phyloP scores from a whole-genome alignment of 2,888 invertebrate species.

The Diadegma fenestrale region DNA sequence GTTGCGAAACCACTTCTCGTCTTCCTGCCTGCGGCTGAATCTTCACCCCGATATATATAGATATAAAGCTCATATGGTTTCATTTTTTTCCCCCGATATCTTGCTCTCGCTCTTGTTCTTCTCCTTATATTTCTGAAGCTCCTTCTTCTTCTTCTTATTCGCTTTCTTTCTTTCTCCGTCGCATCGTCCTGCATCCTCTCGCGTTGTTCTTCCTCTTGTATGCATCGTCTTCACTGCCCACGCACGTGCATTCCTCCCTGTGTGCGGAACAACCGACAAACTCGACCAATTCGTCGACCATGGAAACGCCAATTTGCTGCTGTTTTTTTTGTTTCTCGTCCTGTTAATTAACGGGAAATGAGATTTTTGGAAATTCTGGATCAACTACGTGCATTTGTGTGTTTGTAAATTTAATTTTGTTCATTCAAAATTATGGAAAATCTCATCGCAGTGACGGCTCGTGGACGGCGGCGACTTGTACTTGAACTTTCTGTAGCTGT shows the following conservation, averaged over 20 bases:
- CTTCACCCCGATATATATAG: constrained; percentile 58
- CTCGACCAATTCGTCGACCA: constrained; percentile 12
- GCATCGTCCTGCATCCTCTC: constrained; percentile 49
- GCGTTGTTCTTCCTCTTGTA: constrained; percentile 49
- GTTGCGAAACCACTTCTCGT: constrained; percentile 79
- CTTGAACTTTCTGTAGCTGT: constrained; percentile 32
- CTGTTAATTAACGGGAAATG: background rate
- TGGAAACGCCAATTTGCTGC: constrained; percentile 2
- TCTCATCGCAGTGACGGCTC: background rate
- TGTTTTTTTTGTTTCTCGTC: background rate
- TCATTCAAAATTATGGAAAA: background rate
- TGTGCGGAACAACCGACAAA: constrained; percentile 55
- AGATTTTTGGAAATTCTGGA: background rate
- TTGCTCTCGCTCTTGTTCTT: constrained; percentile 41
- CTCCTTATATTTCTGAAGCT: constrained; percentile 46
- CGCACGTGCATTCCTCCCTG: constrained; percentile 76
- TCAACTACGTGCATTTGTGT: too few relatives aligned
- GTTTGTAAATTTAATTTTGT: background rate
- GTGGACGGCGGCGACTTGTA: constrained; percentile 43
- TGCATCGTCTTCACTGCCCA: constrained; percentile 74
- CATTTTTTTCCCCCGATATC: constrained; percentile 27
- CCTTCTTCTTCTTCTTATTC: constrained; percentile 51
- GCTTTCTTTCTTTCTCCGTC: constrained; percentile 44
- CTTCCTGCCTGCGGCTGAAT: constrained; percentile 77
- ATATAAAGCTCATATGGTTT: constrained; percentile 52